Evolutionary conservation across 2,113 vertebrate genomes (phyloP).

Genomic region (Hucho hucho): DNA sequence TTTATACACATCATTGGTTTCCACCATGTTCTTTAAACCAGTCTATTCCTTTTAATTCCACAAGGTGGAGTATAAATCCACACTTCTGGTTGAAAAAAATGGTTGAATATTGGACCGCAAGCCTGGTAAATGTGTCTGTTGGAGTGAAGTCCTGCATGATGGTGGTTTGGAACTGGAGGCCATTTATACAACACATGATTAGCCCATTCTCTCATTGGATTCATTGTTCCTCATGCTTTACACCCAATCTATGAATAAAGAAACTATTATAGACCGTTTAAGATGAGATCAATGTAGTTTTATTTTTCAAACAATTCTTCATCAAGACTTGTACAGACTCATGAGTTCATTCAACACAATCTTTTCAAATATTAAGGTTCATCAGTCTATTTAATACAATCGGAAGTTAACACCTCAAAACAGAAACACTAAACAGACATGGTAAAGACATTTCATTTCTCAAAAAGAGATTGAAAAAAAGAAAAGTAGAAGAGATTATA

Average conservation of each 20-base stretch:
- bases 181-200: too few species aligned
- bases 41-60: too few species aligned
- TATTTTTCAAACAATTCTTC: slow-evolving; percentile 76
- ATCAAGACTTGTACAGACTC: slow-evolving; percentile 70
- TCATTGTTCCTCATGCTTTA: neutral
- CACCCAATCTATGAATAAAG: neutral
- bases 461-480: slow-evolving; percentile 41
- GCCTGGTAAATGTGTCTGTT: too few species aligned
- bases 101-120: too few species aligned
- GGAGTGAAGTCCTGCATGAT: too few species aligned
- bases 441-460: slow-evolving; percentile 48
- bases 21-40: too few species aligned
- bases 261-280: neutral
- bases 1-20: too few species aligned
- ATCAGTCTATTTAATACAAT: slow-evolving; percentile 73
- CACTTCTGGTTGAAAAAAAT: too few species aligned
- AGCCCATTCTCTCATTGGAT: neutral
- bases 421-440: slow-evolving; percentile 51
- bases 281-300: slow-evolving; percentile 70
- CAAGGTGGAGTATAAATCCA: too few species aligned
- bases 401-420: slow-evolving; percentile 65
- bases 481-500: slow-evolving; percentile 52
- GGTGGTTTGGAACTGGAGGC: too few species aligned
- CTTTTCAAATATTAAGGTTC: slow-evolving; percentile 70
- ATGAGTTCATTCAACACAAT: slow-evolving; percentile 75